Conservation (phyloP, 2,797 vertebrate species). For the Mus spretus region DNA sequence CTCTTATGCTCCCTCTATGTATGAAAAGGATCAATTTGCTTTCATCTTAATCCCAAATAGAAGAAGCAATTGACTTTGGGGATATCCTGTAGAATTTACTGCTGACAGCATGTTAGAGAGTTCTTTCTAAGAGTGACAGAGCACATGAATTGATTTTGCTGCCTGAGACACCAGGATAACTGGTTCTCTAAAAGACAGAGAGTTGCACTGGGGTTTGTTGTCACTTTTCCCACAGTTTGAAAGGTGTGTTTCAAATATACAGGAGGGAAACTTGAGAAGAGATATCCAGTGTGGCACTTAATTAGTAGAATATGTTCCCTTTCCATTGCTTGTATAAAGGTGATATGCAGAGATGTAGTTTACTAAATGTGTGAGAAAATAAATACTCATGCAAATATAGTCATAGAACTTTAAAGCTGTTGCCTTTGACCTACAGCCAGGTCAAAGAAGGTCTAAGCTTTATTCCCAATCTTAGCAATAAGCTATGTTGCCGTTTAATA, state of each 20-base stretch:
- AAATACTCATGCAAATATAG: neutral
- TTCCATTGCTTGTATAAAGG: conserved; percentile 45
- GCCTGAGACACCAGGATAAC: conserved; percentile 84
- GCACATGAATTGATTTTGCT: conserved; percentile 88
- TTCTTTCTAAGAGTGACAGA: conserved; percentile 85
- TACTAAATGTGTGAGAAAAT: conserved; percentile 45
- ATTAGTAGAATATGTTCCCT: conserved; percentile 81
- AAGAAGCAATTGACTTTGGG: conserved; percentile 86
- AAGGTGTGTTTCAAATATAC: conserved; percentile 84
- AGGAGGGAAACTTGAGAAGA: conserved; percentile 77
- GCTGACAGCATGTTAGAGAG: conserved; percentile 76
- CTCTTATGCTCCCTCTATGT: conserved; percentile 47
- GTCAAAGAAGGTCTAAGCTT: neutral
- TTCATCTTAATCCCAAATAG: conserved; percentile 84
- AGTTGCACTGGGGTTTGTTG: conserved; percentile 75
- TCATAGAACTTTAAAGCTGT: neutral
- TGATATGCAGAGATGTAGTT: conserved; percentile 58
- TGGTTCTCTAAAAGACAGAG: conserved; percentile 85
- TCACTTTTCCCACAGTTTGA: conserved; percentile 80
- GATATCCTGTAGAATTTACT: conserved; percentile 84
- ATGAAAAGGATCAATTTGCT: conserved; percentile 84
- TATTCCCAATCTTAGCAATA: neutral
- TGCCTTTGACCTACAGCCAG: neutral
- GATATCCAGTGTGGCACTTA: conserved; percentile 76
- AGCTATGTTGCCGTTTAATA: neutral